Percentiles rank a stretch among this genome's conserved stretches.
Conservation (phyloP, 2,113 vertebrate genomes). For the Cebus imitator region DNA sequence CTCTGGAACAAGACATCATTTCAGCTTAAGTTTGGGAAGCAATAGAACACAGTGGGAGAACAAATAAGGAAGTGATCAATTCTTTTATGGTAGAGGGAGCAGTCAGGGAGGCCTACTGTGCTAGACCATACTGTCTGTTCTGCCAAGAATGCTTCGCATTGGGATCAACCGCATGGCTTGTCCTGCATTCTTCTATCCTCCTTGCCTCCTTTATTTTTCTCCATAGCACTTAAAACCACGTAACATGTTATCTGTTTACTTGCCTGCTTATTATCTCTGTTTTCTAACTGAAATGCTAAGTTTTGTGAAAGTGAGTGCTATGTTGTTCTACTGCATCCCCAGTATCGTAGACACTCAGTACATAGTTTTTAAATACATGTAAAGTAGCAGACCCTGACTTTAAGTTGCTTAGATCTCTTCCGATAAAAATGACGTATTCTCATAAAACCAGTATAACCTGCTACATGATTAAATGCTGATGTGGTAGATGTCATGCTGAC, state of each 20-base stretch:
- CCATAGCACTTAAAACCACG: background rate
- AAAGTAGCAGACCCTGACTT: background rate
- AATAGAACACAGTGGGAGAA: background rate
- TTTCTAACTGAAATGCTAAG: background rate
- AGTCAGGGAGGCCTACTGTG: background rate
- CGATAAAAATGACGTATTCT: background rate
- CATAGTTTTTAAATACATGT: background rate
- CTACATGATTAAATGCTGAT: background rate
- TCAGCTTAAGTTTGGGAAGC: constrained; percentile 27
- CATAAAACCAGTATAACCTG: background rate
- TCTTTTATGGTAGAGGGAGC: background rate
- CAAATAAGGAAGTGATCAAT: background rate
- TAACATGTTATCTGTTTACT: background rate
- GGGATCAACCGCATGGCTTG: background rate
- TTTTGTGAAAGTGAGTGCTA: background rate
- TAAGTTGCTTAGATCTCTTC: background rate
- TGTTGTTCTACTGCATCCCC: background rate
- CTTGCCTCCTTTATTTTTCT: constrained; percentile 10
- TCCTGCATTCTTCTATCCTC: background rate
- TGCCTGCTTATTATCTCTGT: background rate
- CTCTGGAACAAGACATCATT: background rate
- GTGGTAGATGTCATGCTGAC: background rate
- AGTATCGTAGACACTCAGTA: background rate
- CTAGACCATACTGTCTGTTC: background rate
- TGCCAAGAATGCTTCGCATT: background rate